Evolutionary conservation across 2,113 vertebrate genomes (phyloP).

Genomic region (Gopherus flavomarginatus): DNA sequence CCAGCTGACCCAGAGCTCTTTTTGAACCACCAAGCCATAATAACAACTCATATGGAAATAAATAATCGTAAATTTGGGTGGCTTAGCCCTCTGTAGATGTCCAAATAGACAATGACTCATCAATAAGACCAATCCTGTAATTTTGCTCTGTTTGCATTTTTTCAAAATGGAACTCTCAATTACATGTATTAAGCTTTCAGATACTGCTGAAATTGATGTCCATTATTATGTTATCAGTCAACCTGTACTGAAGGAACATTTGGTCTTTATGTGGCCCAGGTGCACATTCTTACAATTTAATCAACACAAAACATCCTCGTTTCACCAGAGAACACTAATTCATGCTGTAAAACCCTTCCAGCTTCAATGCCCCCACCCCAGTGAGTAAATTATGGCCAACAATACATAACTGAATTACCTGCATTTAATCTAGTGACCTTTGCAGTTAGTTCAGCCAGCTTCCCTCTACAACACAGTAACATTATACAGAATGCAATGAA

Average conservation of each 20-base stretch:
- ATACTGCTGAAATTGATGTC: constrained; percentile 61
- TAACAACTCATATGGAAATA: constrained; percentile 18
- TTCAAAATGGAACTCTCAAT: constrained; percentile 53
- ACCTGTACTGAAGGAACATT: not conserved
- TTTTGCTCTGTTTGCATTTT: constrained; percentile 58
- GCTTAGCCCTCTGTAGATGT: not conserved
- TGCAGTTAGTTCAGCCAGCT: constrained; percentile 76
- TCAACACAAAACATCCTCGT: constrained; percentile 65
- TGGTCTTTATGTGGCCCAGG: constrained; percentile 41
- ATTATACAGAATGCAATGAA: not conserved
- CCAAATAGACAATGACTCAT: constrained; percentile 57
- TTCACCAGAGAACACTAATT: constrained; percentile 72
- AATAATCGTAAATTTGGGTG: constrained; percentile 13
- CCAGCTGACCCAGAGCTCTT: constrained; percentile 1
- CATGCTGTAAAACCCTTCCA: constrained; percentile 76
- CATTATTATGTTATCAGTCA: constrained; percentile 43
- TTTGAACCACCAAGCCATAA: constrained; percentile 14
- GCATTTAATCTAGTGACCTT: constrained; percentile 74
- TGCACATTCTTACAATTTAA: constrained; percentile 65
- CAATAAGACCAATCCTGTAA: constrained; percentile 57
- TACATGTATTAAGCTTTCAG: constrained; percentile 62
- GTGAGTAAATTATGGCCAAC: constrained; percentile 81
- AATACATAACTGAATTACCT: constrained; percentile 73
- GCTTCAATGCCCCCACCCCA: constrained; percentile 48
- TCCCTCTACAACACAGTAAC: constrained; percentile 28